Percentiles rank a stretch among this genome's conserved stretches.
These are phyloP conservation scores for Drosophila anceps DNA, from an alignment of 2,888 invertebrate species.

Conservation along the genomic window DNA sequence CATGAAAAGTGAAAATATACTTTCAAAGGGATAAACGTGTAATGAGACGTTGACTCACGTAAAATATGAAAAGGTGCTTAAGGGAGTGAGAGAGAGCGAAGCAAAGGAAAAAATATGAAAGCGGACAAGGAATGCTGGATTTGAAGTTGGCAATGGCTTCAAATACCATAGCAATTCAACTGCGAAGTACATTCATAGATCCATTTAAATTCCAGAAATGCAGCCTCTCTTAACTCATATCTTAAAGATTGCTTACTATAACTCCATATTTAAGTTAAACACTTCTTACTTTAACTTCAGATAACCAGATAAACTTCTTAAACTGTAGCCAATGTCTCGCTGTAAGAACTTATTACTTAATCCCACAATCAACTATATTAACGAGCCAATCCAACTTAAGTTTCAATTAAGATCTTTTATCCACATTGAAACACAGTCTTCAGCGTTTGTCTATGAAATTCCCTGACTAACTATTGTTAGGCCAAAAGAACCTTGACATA, in stretches of 20 bases:
- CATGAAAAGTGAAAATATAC: constrained; percentile 20
- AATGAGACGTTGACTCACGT: neutral
- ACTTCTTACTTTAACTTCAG: neutral
- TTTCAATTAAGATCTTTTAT: neutral
- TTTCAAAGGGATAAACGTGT: constrained; percentile 2
- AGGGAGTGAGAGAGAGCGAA: neutral
- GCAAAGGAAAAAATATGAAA: neutral
- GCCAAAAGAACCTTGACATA: too few species aligned
- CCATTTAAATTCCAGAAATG: too few species aligned
- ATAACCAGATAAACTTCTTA: neutral
- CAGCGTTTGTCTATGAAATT: too few species aligned
- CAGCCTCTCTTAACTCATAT: too few species aligned
- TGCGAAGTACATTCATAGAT: too few species aligned
- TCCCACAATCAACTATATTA: neutral
- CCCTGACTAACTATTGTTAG: too few species aligned
- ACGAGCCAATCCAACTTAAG: neutral
- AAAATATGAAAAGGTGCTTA: neutral
- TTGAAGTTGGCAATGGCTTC: neutral
- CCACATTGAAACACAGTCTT: neutral
- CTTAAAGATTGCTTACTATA: too few species aligned
- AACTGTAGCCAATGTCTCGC: neutral
- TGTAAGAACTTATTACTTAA: too few species aligned
- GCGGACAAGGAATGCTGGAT: neutral
- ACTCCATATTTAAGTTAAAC: neutral
- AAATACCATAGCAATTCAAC: neutral